A percentile compares a stretch with the other conserved stretches of the same genome.
These are phyloP conservation scores for Ashinkailepas kermadecensis DNA, from an alignment of 2,888 invertebrate species.

Conservation along the genomic window DNA sequence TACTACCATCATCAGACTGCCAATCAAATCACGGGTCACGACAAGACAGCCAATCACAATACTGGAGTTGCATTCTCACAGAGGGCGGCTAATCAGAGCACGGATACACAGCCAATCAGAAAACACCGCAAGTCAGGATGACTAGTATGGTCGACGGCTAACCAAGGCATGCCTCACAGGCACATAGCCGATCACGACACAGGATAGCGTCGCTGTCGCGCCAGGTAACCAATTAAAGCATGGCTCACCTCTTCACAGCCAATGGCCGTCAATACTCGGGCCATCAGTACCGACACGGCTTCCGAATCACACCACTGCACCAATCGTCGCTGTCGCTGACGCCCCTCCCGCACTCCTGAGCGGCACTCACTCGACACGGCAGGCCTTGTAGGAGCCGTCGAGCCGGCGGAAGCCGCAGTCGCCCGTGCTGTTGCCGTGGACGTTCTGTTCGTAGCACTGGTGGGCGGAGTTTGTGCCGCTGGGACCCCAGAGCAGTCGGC, in stretches of 20 bases:
- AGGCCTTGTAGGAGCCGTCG: constrained; percentile 61
- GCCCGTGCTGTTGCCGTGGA: constrained; percentile 68
- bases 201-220: neutral
- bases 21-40: too few relatives aligned
- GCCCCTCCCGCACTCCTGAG: constrained; percentile 47
- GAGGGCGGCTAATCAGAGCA: too few relatives aligned
- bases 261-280: too few relatives aligned
- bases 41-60: too few relatives aligned
- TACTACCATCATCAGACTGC: too few relatives aligned
- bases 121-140: too few relatives aligned
- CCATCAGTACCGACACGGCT: neutral
- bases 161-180: neutral
- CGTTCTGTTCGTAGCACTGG: constrained; percentile 76
- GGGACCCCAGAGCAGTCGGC: constrained; percentile 85
- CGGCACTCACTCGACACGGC: constrained; percentile 56
- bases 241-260: too few relatives aligned
- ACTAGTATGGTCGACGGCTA: too few relatives aligned
- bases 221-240: too few relatives aligned
- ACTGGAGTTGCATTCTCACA: too few relatives aligned
- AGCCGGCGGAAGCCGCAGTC: constrained; percentile 88
- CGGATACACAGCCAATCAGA: too few relatives aligned
- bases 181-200: neutral
- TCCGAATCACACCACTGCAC: neutral
- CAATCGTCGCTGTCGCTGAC: neutral
- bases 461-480: constrained; percentile 71